These are phyloP conservation scores for Lottia scabra DNA, from an alignment of 2,888 invertebrate genomes.

Conservation along the genomic window DNA sequence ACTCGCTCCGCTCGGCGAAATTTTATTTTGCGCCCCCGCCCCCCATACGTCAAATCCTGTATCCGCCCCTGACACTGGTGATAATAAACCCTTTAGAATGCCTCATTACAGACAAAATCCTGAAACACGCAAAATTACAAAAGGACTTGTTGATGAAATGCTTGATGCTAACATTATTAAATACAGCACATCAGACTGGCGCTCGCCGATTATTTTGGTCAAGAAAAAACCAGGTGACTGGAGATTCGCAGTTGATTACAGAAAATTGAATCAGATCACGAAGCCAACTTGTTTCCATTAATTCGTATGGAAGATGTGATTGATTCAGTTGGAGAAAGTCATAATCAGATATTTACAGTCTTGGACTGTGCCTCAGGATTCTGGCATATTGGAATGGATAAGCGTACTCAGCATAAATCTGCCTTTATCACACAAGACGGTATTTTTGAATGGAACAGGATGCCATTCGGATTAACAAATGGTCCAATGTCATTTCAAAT, in stretches of 20 bases:
- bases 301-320: conserved; percentile 30
- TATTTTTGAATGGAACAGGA: conserved; percentile 27
- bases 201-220: conserved; percentile 33
- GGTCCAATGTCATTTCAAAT: conserved; percentile 32
- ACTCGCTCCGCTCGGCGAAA: too few relatives aligned
- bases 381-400: conserved; percentile 30
- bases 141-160: conserved; percentile 19
- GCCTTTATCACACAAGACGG: conserved; percentile 35
- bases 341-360: conserved; percentile 20
- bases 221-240: conserved; percentile 28
- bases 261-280: conserved; percentile 30
- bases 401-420: conserved; percentile 28
- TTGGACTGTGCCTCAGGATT: conserved; percentile 29
- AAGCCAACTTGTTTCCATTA: conserved; percentile 30
- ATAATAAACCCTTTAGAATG: conserved; percentile 24
- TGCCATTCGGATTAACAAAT: conserved; percentile 40
- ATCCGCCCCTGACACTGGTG: too few relatives aligned
- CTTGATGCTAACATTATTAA: conserved; percentile 30
- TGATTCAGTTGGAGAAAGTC: conserved; percentile 28
- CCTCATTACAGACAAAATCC: conserved; percentile 21
- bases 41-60: too few relatives aligned
- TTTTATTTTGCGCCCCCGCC: too few relatives aligned
- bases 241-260: conserved; percentile 36
- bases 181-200: conserved; percentile 29
- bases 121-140: conserved; percentile 21